Base-by-base conservation (phyloP, 92 coral and sea anemone genomes). In the Pocillopora meandrina region DNA sequence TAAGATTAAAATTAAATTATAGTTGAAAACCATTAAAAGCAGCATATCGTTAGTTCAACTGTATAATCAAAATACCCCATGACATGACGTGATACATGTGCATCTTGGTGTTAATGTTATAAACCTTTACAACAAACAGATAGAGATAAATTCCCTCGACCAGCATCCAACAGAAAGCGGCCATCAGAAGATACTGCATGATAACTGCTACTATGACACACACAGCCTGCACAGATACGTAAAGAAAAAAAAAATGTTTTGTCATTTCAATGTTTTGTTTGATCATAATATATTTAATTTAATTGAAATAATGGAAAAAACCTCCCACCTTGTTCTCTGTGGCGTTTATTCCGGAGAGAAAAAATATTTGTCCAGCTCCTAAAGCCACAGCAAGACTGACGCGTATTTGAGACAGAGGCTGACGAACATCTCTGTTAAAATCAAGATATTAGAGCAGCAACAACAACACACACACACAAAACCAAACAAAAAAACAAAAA, bases 131-230 rank as follows among this genome's bases (percentile, higher is more conserved):
- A 76, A 61, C 69, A n/a, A 61, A 61, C 31, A 76, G 19, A 56
- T 76, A 61, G 36, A 76, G 69, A 17, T 34, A 76, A 61, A 76
- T 60, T 61, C 80, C 68, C 69, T 76, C 68, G 49, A 56, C 49
- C 47, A 56, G 79, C 79, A 56, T 75, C 79, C 65, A 56, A 19
- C 77, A 73, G 35, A 73, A 73, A 12, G 77, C 77, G 17, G 77
- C 77, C 77, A 73, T 73, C 17, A 73, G 26, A 1, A 73, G 49
- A 7, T 58, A 56, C 20, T 75, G 65, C 79, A 75, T 58, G 7
- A 58, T 65, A 31, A 49, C 79, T 1, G 72, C 72, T 68, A 68
- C 72, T 68, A 47, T 26, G 17, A 68, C 72, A 68, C 72, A 68
- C 0, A 13, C 72, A 10, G 19, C 72, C 72, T 68, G 72, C 10